Percentiles rank a stretch among this genome's conserved stretches.
Evolutionary conservation across 2,888 invertebrate species (phyloP).

Genomic region (Drosophila nr. perissopoda): DNA sequence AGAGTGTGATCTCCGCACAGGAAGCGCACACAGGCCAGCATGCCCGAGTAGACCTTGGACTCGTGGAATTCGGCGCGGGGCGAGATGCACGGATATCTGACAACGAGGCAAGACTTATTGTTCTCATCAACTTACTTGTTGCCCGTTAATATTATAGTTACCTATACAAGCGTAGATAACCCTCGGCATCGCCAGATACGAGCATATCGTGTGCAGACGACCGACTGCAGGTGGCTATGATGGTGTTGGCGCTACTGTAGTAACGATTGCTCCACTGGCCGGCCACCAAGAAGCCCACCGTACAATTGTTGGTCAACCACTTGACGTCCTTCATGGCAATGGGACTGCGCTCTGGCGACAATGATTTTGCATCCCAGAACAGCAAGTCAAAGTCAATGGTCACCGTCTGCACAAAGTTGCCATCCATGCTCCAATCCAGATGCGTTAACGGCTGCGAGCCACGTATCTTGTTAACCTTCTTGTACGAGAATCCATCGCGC

Average conservation of each 20-base stretch:
- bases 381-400: slow-evolving; percentile 95
- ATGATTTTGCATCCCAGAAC: slow-evolving; percentile 96
- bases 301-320: slow-evolving; percentile 94
- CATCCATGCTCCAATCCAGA: slow-evolving; percentile 96
- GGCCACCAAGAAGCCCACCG: slow-evolving; percentile 94
- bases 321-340: slow-evolving; percentile 96
- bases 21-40: slow-evolving; percentile 92
- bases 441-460: slow-evolving; percentile 94
- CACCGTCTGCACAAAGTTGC: slow-evolving; percentile 94
- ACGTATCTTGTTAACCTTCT: slow-evolving; percentile 94
- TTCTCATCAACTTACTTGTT: background rate
- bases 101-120: background rate
- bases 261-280: slow-evolving; percentile 96
- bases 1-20: slow-evolving; percentile 94
- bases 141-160: slow-evolving; percentile 75
- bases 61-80: slow-evolving; percentile 95
- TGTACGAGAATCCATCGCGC: slow-evolving; percentile 95
- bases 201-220: slow-evolving; percentile 93
- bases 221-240: slow-evolving; percentile 92
- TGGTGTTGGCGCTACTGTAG: slow-evolving; percentile 93
- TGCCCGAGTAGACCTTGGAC: slow-evolving; percentile 94
- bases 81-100: slow-evolving; percentile 93
- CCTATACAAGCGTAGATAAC: slow-evolving; percentile 93
- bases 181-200: slow-evolving; percentile 95
- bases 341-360: slow-evolving; percentile 94